Base-by-base conservation (phyloP, 2,797 vertebrate species). In the Sebastes minor region DNA sequence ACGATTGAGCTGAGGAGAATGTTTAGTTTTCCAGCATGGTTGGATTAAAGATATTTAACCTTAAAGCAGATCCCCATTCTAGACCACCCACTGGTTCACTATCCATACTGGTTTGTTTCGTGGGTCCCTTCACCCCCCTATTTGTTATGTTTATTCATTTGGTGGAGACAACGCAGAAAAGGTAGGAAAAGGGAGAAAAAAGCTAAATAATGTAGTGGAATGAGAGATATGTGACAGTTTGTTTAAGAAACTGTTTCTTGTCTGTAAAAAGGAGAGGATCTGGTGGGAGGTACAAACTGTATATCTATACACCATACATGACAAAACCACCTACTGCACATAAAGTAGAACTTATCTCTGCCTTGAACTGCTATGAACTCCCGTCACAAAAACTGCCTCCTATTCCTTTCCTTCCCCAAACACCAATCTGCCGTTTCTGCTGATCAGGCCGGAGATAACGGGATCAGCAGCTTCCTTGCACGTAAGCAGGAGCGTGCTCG, bases 11-110 rank as follows among this genome's bases (percentile, higher is more conserved):
- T 42, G 56, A 61, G 84, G 53, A 88, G 68, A 88, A 90, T 91
- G 83, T 93, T 94, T 91, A 73, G 83, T 87, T 94, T 92, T 91
- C 73, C 71, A 89, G 80, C 66, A 84, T 82, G 78, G 85, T 88
- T 91, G 81, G 88, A 93, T 93, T 87, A 89, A 92, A 93, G 77
- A 89, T 86, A 88, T 88, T 91, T 90, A 91, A 93, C 87, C 86
- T 91, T 87, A 20, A 89, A 84, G 76, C 81, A 88, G 86, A 91
- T 84, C 73, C 53, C 73, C 42, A 80, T 55, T 71, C 74, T 60
- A 74, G 94, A 94, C 94, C 92, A 94, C 92, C 89, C 91, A 93
- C 81, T 78, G 52, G 33, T 78, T 77, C 67, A 71, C 68, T 74
- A 75, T 78, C 72, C 57, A 42, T 25, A 65, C 76, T 59, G 65